Base-by-base conservation (phyloP, 2,888 invertebrate species). In the Dolichopus griseipennis region DNA sequence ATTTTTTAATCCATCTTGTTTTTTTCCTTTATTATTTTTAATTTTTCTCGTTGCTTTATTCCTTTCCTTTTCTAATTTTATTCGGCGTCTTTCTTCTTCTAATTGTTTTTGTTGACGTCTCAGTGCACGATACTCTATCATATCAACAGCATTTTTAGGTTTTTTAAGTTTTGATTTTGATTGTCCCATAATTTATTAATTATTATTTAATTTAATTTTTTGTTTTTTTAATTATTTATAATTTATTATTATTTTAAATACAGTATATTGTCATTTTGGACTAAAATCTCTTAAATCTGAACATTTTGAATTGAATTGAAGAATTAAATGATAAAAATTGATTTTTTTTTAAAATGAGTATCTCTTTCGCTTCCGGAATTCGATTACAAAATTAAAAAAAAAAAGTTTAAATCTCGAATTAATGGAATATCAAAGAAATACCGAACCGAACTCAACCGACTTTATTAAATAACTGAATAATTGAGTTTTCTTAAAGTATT, bases 111-210 rank as follows among this genome's bases (percentile, higher is more conserved):
- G 67, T 78, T 77, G 20, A 73, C 72, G 37, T 75, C 74, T 68
- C 71, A 70, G 5, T 69, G 71, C 68, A 76, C 75, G 22, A 74
- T 72, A 4, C 72, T 73, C 69, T 76, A 74, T 65, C 76, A 37
- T 68, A 75, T 73, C 71, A 78, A 77, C 68, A 80, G 66, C 10
- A 81, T 74, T 79, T 61, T 76, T 75, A 8, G 75, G 74, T 8
- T 71, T 71, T 61, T 73, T 73, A 9, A 70, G 68, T 69, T 76
- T 78, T 6, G 82, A 80, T 70, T 76, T 77, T 64, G 75, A 75
- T 67, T 76, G 76, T 43, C 81, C 81, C 81, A 81, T 81, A 27
- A 27, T 52, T 20, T 33, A n/a, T 27, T 61, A 21, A 61, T 61
- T 61, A 20, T n/a, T 9, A 33, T 65, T 65, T 18, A 37, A 37